Conservation (phyloP, 2,797 vertebrate species). For the Lithobates pipiens region DNA sequence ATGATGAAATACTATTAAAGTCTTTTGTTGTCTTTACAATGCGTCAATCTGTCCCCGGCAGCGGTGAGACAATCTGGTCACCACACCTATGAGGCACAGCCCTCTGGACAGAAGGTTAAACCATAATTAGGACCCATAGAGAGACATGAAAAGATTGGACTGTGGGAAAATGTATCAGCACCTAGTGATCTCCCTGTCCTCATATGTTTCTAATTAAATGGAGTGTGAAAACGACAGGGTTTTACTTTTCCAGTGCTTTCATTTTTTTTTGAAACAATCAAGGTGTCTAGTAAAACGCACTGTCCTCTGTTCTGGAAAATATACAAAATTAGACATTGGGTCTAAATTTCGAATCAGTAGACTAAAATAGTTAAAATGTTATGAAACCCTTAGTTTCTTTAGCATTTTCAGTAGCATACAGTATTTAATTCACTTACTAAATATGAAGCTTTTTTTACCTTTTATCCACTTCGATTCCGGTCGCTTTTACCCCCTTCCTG, state of each 20-base stretch:
- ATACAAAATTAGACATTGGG: too few species aligned
- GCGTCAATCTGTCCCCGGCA: not conserved
- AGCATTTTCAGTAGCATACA: too few species aligned
- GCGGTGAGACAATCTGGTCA: conserved; percentile 9
- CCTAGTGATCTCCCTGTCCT: not conserved
- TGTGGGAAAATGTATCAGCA: conserved; percentile 23
- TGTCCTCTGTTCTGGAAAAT: too few species aligned
- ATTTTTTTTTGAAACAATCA: not conserved
- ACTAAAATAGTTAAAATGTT: too few species aligned
- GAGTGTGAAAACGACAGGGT: not conserved
- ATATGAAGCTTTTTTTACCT: too few species aligned
- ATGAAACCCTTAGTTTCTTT: too few species aligned
- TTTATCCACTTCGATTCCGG: too few species aligned
- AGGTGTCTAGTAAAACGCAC: not conserved
- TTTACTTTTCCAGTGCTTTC: not conserved
- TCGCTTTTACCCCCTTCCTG: too few species aligned
- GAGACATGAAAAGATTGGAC: conserved; percentile 20
- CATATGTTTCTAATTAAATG: conserved; percentile 12
- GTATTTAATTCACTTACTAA: too few species aligned
- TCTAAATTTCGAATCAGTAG: too few species aligned
- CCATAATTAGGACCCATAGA: conserved; percentile 35
- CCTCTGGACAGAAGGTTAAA: conserved; percentile 20
- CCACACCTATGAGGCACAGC: not conserved
- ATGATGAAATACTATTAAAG: not conserved
- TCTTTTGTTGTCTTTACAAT: not conserved